Conservation (phyloP, 2,797 vertebrate genomes). For the Rhynchotus rufescens region DNA sequence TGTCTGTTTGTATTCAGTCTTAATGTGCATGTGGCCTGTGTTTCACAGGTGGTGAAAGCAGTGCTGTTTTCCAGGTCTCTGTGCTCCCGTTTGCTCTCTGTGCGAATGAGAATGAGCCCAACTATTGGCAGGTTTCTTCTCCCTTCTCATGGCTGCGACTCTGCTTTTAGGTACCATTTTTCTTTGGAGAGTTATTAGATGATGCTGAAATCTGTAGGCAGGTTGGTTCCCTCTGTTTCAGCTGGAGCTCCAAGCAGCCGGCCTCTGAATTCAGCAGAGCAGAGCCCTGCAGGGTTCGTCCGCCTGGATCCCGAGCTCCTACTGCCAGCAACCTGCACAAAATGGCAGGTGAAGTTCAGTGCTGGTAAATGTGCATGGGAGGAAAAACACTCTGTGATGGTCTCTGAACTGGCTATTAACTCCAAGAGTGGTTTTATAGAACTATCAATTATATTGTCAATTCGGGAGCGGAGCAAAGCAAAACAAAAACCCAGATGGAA, state of each 20-base stretch:
- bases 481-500: background rate
- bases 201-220: background rate
- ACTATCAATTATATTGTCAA: slow-evolving; percentile 53
- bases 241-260: background rate
- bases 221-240: background rate
- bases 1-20: background rate
- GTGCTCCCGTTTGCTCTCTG: too few species aligned
- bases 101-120: background rate
- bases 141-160: background rate
- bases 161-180: background rate
- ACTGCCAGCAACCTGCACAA: background rate
- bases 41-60: background rate
- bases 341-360: slow-evolving; percentile 31
- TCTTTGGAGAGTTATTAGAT: background rate
- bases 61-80: background rate
- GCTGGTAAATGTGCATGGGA: slow-evolving; percentile 51
- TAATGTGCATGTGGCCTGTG: fast-evolving
- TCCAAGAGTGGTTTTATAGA: slow-evolving; percentile 45
- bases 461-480: slow-evolving; percentile 31
- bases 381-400: background rate
- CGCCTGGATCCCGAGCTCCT: background rate
- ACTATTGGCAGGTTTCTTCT: background rate
- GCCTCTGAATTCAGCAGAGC: background rate
- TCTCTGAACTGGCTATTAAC: slow-evolving; percentile 56
- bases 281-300: background rate